Evolutionary conservation across 2,113 vertebrate species (phyloP).

Genomic region (Eulemur macaco): DNA sequence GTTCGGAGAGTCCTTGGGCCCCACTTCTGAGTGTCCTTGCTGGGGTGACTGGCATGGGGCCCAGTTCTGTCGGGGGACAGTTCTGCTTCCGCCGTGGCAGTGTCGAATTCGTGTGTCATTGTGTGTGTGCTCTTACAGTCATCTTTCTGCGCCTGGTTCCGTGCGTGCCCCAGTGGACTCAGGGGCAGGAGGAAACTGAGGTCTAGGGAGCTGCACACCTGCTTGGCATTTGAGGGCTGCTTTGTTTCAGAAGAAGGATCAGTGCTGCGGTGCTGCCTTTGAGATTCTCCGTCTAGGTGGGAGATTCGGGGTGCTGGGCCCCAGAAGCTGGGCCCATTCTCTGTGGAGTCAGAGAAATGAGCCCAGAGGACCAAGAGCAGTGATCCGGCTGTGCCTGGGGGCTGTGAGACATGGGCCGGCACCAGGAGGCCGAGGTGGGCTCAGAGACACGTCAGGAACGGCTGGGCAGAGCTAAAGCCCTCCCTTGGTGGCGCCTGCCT

Average conservation of each 20-base stretch:
- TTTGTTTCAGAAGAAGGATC: background rate
- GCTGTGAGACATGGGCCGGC: background rate
- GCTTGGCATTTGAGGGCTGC: background rate
- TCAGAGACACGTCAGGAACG: background rate
- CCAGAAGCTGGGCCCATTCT: background rate
- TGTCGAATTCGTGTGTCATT: accelerated
- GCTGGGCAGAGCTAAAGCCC: background rate
- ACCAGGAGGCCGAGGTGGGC: accelerated
- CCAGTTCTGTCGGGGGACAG: background rate
- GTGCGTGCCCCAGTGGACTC: background rate
- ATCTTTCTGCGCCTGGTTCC: background rate
- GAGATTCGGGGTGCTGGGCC: accelerated
- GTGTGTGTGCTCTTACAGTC: accelerated
- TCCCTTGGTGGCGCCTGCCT: background rate
- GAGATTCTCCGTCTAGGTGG: accelerated
- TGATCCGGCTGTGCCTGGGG: accelerated
- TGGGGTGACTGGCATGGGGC: background rate
- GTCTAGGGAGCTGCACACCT: background rate
- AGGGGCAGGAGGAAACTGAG: background rate
- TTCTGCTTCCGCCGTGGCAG: background rate
- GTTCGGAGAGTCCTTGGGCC: background rate
- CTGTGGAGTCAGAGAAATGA: background rate
- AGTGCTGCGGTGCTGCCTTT: background rate
- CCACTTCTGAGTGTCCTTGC: background rate
- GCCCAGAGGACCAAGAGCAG: background rate